Conservation (phyloP, 2,888 invertebrate species). For the Eupithecia insigniata region DNA sequence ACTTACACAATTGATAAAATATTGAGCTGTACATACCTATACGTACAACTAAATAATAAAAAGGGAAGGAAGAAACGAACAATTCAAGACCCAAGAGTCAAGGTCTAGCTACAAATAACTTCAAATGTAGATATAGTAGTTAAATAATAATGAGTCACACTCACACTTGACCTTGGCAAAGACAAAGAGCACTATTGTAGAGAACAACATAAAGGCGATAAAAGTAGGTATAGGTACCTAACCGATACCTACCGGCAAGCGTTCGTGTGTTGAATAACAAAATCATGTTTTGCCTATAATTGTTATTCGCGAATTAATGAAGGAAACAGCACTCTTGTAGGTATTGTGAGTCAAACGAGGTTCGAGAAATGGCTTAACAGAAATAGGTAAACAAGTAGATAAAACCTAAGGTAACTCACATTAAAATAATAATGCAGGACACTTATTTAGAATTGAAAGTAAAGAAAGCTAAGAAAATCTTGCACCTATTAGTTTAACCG, state of each 20-base stretch:
- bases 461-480: not conserved
- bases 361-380: not conserved
- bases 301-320: conserved; percentile 60
- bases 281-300: conserved; percentile 50
- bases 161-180: conserved; percentile 68
- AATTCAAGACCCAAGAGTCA: not conserved
- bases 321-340: conserved; percentile 45
- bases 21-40: no score
- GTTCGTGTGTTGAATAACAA: conserved; percentile 64
- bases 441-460: not conserved
- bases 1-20: no score
- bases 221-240: conserved; percentile 48
- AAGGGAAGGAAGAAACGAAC: not conserved
- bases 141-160: conserved; percentile 49
- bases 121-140: conserved; percentile 27
- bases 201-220: conserved; percentile 67
- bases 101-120: not conserved
- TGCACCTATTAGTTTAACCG: not conserved
- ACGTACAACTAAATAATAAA: not conserved
- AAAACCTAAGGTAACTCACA: not conserved
- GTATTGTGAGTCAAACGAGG: conserved; percentile 26
- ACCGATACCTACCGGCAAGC: conserved; percentile 60
- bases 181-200: conserved; percentile 74
- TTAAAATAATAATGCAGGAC: not conserved
- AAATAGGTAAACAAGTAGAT: not conserved